Base-by-base conservation (phyloP, 2,113 vertebrate genomes). In the Cyrtonyx montezumae region DNA sequence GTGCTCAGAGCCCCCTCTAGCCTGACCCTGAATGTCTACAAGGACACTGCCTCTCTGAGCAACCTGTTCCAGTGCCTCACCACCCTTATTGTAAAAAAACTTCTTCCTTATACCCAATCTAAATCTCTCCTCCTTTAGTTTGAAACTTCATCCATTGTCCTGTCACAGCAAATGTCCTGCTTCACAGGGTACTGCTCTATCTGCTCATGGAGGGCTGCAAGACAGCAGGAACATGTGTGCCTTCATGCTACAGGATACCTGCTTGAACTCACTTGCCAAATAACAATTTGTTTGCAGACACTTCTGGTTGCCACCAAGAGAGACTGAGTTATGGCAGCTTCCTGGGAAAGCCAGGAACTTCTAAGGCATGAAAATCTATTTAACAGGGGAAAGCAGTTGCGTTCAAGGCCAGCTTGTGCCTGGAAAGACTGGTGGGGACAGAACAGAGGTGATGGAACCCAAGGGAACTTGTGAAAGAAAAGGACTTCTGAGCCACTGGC, bases 301-400 rank as follows among this genome's bases (percentile, higher is more conserved):
- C 45, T 94, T 96, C 75, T 94, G 48, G 49, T 71, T 91, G 91
- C 88, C 76, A 91, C 88, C 79, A 93, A 91, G 76, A 86, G 84
- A 96, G 94, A 96, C 9, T 87, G 90, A 83, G 86, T 79, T 95
- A 93, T 88, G 91, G 91, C 79, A 94, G 92, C 95, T 89, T 81
- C 69, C 49, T 42, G 51, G 88, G 87, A 92, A 90, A 93, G 78
- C 65, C 75, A 77, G 79, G 69, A 93, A 94, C 46, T 85, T 81
- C 84, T 20, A 1, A 14, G 36, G 55, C 48, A 86, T 46, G 81
- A 46, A 89, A 91, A 48, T 42, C 66, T 34, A 36, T 22, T 43
- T 32, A 48, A 91, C 20, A 45, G 79, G 40, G 76, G 40, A 82
- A 89, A 88, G 37, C 55, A 48, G 36, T 81, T 62, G 42, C 32